phyloP scores from a whole-genome alignment of 2,113 vertebrate genomes.

The Hepsetus odoe region DNA sequence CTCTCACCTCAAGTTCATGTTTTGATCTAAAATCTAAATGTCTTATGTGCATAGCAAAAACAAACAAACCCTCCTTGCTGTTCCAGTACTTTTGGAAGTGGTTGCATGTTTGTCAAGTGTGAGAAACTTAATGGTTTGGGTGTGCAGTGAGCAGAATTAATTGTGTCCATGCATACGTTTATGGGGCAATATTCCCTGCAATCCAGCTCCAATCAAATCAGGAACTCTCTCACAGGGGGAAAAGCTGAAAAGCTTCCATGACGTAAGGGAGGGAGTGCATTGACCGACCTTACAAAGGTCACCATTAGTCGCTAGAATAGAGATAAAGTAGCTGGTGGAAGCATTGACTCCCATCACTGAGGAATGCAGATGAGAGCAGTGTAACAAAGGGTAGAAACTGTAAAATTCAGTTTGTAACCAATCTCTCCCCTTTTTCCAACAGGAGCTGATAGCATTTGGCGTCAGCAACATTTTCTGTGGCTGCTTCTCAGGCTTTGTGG shows the following conservation, averaged over 20 bases:
- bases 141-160: background rate
- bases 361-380: constrained; percentile 12
- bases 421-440: constrained; percentile 44
- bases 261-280: background rate
- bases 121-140: background rate
- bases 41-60: too few relatives aligned
- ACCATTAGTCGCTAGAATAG: constrained; percentile 13
- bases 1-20: too few relatives aligned
- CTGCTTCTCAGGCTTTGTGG: constrained; percentile 86
- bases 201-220: background rate
- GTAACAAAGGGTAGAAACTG: background rate
- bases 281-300: constrained; percentile 27
- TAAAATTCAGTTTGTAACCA: background rate
- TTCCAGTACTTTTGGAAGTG: too few relatives aligned
- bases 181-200: background rate
- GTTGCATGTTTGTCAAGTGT: background rate
- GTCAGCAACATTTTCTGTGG: constrained; percentile 85
- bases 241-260: constrained; percentile 10
- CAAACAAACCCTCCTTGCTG: too few relatives aligned
- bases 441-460: constrained; percentile 89
- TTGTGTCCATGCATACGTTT: background rate
- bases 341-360: constrained; percentile 14
- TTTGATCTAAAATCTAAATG: too few relatives aligned
- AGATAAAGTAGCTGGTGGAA: constrained; percentile 11
- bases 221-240: background rate